A percentile compares a stretch with the other conserved stretches of the same genome.
phyloP scores from a whole-genome alignment of 1,140 invertebrate species.

The Aphelenchoides besseyi region DNA sequence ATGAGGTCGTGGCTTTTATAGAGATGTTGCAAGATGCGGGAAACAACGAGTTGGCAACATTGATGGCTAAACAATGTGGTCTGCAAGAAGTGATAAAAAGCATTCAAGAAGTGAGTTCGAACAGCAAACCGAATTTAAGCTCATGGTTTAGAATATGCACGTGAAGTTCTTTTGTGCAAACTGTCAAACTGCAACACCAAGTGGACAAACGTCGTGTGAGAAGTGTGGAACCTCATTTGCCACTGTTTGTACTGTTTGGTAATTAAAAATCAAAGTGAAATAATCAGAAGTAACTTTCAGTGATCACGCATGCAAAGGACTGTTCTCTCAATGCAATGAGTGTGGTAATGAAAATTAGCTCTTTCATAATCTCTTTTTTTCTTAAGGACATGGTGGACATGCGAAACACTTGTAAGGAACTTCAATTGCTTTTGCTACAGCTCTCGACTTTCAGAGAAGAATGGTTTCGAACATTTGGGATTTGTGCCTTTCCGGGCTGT shows the following conservation, averaged over 20 bases:
- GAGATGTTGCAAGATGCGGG: slow-evolving; percentile 17
- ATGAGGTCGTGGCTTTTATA: too few relatives aligned
- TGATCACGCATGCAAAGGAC: slow-evolving; percentile 13
- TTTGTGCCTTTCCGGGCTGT: slow-evolving; percentile 20
- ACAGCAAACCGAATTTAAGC: background rate
- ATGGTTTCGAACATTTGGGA: slow-evolving; percentile 14
- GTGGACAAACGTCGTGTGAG: background rate
- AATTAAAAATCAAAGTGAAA: background rate
- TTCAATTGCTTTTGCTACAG: background rate
- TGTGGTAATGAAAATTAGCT: background rate
- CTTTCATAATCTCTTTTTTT: background rate
- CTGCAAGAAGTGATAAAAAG: slow-evolving; percentile 13
- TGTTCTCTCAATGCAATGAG: slow-evolving; percentile 18
- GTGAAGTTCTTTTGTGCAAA: slow-evolving; percentile 12
- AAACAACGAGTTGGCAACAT: slow-evolving; percentile 7
- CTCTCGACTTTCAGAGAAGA: slow-evolving; percentile 6
- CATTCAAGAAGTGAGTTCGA: slow-evolving; percentile 13
- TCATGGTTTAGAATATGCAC: slow-evolving; percentile 19
- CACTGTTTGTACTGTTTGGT: slow-evolving; percentile 18
- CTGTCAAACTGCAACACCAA: slow-evolving; percentile 13
- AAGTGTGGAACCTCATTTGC: slow-evolving; percentile 11
- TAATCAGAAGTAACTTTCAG: background rate
- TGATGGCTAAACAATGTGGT: slow-evolving; percentile 13
- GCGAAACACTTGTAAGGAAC: background rate
- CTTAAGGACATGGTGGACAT: slow-evolving; percentile 14